Percentiles rank a stretch among this genome's conserved stretches.
Conservation (phyloP, 2,888 invertebrate species). For the Caenorhabditis sp. region DNA sequence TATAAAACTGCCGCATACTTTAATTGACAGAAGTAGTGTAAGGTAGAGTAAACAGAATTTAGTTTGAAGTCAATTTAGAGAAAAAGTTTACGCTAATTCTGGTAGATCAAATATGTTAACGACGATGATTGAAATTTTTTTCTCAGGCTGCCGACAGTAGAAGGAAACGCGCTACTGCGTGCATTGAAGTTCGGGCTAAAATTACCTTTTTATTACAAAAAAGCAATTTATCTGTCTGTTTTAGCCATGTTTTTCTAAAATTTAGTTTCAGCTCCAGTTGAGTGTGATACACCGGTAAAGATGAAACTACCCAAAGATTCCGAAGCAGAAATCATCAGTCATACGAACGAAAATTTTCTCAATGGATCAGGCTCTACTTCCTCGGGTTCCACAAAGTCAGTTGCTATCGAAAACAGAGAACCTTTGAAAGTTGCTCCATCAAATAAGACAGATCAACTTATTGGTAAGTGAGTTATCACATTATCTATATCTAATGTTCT, state of each 20-base stretch:
- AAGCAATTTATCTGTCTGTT: too few species aligned
- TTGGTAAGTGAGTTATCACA: neutral
- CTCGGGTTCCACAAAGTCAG: neutral
- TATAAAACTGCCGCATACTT: too few species aligned
- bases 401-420: conserved; percentile 4
- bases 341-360: neutral
- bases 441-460: neutral
- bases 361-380: neutral
- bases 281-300: conserved; percentile 34
- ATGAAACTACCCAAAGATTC: conserved; percentile 16
- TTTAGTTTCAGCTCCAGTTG: conserved; percentile 16
- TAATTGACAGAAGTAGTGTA: too few species aligned
- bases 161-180: too few species aligned
- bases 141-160: too few species aligned
- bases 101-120: too few species aligned
- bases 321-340: neutral
- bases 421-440: conserved; percentile 26
- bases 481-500: conserved; percentile 2
- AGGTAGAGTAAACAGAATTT: too few species aligned
- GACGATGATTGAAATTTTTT: too few species aligned
- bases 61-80: too few species aligned
- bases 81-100: too few species aligned
- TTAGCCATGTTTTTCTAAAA: neutral
- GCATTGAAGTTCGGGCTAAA: too few species aligned
- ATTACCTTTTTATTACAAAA: too few species aligned